Evolutionary conservation across 2,113 vertebrate genomes (phyloP).

Genomic region (Cyanocitta stelleri): DNA sequence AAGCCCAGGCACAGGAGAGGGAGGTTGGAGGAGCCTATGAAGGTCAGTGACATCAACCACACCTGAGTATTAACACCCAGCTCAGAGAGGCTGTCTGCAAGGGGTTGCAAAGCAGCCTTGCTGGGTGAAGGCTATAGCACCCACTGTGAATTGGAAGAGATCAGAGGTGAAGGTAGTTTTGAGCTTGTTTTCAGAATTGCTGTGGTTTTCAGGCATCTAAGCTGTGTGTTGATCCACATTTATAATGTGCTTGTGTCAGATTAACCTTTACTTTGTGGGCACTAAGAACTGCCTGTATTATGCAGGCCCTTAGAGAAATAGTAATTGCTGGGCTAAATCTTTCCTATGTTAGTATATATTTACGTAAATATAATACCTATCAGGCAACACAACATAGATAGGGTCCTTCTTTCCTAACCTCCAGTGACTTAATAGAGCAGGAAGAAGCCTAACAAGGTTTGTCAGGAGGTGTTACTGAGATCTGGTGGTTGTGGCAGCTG

Average conservation of each 20-base stretch:
- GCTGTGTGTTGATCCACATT: background rate
- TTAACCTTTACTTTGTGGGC: background rate
- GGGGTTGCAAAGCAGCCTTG: background rate
- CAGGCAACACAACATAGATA: background rate
- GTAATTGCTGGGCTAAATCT: background rate
- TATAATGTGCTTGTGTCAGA: background rate
- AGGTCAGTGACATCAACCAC: background rate
- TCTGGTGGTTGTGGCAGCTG: background rate
- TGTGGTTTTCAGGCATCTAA: background rate
- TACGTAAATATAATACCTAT: background rate
- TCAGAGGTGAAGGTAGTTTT: background rate
- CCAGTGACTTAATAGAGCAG: background rate
- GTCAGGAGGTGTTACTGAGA: background rate
- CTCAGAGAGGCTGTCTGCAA: background rate
- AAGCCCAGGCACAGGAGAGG: background rate
- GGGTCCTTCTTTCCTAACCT: background rate
- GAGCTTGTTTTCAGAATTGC: background rate
- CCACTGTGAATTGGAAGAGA: background rate
- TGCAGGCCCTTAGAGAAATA: background rate
- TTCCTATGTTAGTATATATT: background rate
- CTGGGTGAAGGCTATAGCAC: background rate
- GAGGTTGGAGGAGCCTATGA: background rate
- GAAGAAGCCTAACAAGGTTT: background rate
- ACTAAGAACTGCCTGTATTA: background rate
- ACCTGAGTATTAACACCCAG: background rate